Percentiles rank a stretch among this genome's conserved stretches.
phyloP scores from a whole-genome alignment of 2,888 invertebrate genomes.

The Pyrgus malvae region DNA sequence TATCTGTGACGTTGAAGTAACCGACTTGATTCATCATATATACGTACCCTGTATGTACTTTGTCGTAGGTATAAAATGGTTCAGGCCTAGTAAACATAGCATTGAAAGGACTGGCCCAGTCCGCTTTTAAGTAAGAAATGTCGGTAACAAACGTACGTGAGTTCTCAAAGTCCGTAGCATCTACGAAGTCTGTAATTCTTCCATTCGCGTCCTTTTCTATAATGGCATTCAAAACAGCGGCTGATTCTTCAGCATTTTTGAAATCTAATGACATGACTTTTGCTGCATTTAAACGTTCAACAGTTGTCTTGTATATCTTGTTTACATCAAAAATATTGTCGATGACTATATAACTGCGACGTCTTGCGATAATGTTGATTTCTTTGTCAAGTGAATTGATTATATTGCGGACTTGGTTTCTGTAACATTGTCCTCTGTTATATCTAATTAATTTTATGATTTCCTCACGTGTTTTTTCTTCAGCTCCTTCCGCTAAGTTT shows the following conservation, averaged over 20 bases:
- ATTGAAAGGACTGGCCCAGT: constrained; percentile 54
- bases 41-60: constrained; percentile 51
- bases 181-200: constrained; percentile 56
- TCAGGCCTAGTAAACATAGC: constrained; percentile 50
- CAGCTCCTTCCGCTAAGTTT: constrained; percentile 56
- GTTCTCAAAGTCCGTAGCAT: constrained; percentile 50
- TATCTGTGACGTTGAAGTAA: constrained; percentile 42
- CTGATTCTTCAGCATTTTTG: constrained; percentile 43
- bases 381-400: constrained; percentile 54
- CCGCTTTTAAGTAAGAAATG: constrained; percentile 63
- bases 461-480: constrained; percentile 51
- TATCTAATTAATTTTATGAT: constrained; percentile 50
- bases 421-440: constrained; percentile 54
- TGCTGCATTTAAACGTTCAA: constrained; percentile 45
- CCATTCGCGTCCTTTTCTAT: constrained; percentile 55
- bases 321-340: constrained; percentile 49
- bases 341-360: constrained; percentile 38
- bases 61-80: constrained; percentile 55
- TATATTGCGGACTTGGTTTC: constrained; percentile 1
- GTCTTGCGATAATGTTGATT: constrained; percentile 47
- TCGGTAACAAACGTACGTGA: constrained; percentile 54
- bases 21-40: constrained; percentile 55
- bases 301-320: constrained; percentile 41
- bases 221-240: constrained; percentile 55
- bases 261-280: constrained; percentile 49